A percentile compares a stretch with the other conserved stretches of the same genome.
Evolutionary conservation across 1,140 invertebrate species (phyloP).

Genomic region (Aricia agestis): DNA sequence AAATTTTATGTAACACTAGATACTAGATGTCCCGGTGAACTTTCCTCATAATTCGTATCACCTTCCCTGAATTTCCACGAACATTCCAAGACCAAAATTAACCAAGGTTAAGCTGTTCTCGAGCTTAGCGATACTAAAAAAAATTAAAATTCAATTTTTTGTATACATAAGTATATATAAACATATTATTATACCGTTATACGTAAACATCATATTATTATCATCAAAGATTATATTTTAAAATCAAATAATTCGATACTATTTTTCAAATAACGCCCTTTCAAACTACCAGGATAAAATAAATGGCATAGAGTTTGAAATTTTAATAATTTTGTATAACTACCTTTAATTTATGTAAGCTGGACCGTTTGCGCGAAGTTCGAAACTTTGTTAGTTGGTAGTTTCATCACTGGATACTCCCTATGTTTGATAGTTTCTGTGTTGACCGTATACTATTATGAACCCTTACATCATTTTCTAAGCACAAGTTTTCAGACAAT

Average conservation of each 20-base stretch:
- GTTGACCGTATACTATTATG: not conserved
- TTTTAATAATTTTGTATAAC: conserved; percentile 9
- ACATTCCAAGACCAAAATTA: too few species aligned
- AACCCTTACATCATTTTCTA: not conserved
- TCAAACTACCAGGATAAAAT: not conserved
- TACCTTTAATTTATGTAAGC: conserved; percentile 15
- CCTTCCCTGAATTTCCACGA: too few species aligned
- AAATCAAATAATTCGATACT: not conserved
- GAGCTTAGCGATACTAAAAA: too few species aligned
- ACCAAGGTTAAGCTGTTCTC: too few species aligned
- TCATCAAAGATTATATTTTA: too few species aligned
- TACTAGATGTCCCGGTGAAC: too few species aligned
- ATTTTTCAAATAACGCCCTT: not conserved
- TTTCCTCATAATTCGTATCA: too few species aligned
- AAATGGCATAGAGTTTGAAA: not conserved
- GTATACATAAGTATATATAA: too few species aligned
- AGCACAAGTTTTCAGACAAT: not conserved
- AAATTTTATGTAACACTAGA: not conserved
- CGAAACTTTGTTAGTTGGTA: conserved; percentile 4
- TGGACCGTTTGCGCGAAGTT: not conserved
- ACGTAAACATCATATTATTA: too few species aligned
- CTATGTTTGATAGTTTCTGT: not conserved
- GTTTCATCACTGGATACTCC: conserved; percentile 8
- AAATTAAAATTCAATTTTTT: too few species aligned
- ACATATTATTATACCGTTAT: too few species aligned